Evolutionary conservation across 2,797 vertebrate genomes (phyloP), one percentile per base, ranked within the genome.

Genomic region (Schizopygopsis pylzovi): DNA sequence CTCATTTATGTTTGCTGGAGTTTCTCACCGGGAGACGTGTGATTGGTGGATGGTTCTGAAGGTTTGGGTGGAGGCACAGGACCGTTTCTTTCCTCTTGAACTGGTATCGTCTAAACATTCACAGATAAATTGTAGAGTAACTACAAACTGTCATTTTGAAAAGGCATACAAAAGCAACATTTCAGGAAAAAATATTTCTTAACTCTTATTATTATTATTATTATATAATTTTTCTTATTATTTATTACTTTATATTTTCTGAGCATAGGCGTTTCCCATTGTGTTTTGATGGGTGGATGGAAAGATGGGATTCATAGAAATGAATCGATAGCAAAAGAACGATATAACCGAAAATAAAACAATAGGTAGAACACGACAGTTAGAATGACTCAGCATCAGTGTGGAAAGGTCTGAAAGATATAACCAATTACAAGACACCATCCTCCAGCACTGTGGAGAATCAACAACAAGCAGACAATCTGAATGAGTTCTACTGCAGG

Each of bases 31-130:
- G 92, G 68, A 67, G 63, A 65, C 0, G 86, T 92, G 87, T 91
- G 91, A 89, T 94, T 94, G 0, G 85, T 88, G 1, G 92, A 92
- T 1, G 92, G 90, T 82, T 97, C 97, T 83, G 90, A 91, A 33
- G 93, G 89, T 89, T 95, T 97, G 9, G 93, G 89, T 56, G 92
- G 86, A n/a, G 94, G 92, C 70, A 97, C 87, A 0, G 96, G 97
- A 0, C 97, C 97, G 1, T 98, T 99, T 83, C 94, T 94, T 91
- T 97, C 97, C 89, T 97, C 97, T 22, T 63, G 90, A 28, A 91
- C 82, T 0, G 93, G 90, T 68, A 85, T 9, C n/a, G 83, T 91
- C 95, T 96, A 89, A 56, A 87, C n/a, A 25, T 56, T 61, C 2
- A 71, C 9, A 68, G 18, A 79, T 0, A 68, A 54, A 33, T 33